Conservation (phyloP, 2,113 vertebrate genomes). For the Phylloscopus trochilus region DNA sequence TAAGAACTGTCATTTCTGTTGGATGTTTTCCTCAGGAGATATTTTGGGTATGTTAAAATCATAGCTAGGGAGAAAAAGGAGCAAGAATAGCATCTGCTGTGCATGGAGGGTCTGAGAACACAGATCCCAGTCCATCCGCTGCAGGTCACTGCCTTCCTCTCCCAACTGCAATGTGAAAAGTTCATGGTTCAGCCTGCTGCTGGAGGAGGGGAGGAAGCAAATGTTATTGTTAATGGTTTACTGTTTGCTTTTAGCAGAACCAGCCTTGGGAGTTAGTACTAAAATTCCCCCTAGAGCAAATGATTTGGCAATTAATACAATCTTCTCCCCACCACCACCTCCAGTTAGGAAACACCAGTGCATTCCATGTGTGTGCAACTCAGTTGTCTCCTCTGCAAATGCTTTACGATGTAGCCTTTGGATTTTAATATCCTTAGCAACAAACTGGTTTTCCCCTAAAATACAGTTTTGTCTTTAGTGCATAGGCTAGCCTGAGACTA, state of each 20-base stretch:
- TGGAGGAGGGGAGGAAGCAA: conserved; percentile 6
- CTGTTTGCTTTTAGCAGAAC: neutral
- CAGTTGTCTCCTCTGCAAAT: neutral
- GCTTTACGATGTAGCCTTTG: neutral
- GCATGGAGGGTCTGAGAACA: neutral
- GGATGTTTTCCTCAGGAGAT: conserved; percentile 13
- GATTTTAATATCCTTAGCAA: neutral
- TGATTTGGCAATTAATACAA: neutral
- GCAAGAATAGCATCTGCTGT: conserved; percentile 14
- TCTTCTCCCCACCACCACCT: neutral
- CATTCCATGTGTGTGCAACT: neutral
- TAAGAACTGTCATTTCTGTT: conserved; percentile 12
- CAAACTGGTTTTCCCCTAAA: neutral
- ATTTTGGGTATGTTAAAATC: conserved; percentile 20
- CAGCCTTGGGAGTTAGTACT: neutral
- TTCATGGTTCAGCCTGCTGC: neutral
- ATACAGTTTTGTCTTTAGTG: neutral
- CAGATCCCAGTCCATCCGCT: neutral
- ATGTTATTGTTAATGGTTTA: neutral
- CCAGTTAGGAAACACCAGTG: neutral
- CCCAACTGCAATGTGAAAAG: neutral
- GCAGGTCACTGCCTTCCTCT: conserved; percentile 20
- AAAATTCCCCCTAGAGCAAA: neutral
- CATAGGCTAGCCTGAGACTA: accelerated
- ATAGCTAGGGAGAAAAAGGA: neutral